Conservation (phyloP, 2,113 vertebrate genomes). For the Crocuta crocuta region DNA sequence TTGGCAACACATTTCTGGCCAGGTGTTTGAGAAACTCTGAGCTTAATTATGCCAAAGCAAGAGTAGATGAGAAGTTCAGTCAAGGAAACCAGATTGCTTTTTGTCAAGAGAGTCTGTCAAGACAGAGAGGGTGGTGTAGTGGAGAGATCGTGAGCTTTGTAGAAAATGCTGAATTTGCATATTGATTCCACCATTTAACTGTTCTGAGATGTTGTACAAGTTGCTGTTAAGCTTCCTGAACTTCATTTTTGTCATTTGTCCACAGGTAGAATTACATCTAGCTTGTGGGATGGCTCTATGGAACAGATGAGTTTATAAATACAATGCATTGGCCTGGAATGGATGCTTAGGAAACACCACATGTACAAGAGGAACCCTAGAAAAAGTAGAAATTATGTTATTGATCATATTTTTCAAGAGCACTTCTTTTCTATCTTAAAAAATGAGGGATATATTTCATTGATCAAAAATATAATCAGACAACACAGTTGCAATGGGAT, state of each 20-base stretch:
- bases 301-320: neutral
- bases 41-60: conserved; percentile 69
- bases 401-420: neutral
- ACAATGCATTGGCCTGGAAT: accelerated
- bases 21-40: conserved; percentile 77
- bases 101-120: conserved; percentile 60
- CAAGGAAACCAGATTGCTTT: conserved; percentile 74
- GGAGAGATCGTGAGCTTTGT: neutral
- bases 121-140: conserved; percentile 9
- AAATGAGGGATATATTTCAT: neutral
- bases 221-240: neutral
- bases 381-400: neutral
- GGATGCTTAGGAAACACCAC: neutral
- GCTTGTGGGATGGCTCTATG: neutral
- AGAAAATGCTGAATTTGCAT: conserved; percentile 67
- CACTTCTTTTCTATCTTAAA: neutral
- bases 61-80: conserved; percentile 68
- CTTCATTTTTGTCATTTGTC: conserved; percentile 5
- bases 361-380: neutral
- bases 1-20: conserved; percentile 73
- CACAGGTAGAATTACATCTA: neutral
- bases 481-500: neutral
- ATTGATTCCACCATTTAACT: neutral
- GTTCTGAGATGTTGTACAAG: neutral
- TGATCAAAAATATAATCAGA: neutral